Percentiles rank a stretch among this genome's conserved stretches.
Conservation (phyloP, 2,888 invertebrate genomes). For the Anaspis maculata region DNA sequence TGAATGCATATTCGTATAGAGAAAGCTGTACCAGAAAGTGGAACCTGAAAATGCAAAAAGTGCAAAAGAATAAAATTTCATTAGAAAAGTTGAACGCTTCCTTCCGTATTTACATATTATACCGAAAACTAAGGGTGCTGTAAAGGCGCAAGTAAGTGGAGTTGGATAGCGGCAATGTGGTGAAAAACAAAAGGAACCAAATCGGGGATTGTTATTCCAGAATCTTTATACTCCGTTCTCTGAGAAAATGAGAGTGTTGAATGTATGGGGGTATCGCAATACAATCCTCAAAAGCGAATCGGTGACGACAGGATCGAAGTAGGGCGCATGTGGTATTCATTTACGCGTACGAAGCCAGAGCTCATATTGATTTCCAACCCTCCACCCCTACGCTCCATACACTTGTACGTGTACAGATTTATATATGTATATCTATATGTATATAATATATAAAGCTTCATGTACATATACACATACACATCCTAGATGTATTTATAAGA, state of each 20-base stretch:
- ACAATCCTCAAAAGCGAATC: constrained; percentile 26
- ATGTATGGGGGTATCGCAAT: constrained; percentile 19
- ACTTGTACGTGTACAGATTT: constrained; percentile 26
- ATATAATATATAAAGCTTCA: no score
- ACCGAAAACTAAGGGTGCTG: constrained; percentile 7
- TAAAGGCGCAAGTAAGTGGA: constrained; percentile 11
- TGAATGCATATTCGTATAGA: no score
- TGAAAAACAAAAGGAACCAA: constrained; percentile 13
- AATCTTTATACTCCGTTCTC: constrained; percentile 17
- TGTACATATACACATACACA: constrained; percentile 23
- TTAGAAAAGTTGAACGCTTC: constrained; percentile 12
- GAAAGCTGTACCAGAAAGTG: constrained; percentile 1
- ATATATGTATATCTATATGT: no score
- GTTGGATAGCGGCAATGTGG: constrained; percentile 9
- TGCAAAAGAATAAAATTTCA: constrained; percentile 9
- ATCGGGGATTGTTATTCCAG: constrained; percentile 17
- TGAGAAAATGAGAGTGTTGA: constrained; percentile 21
- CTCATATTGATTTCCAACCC: constrained; percentile 31
- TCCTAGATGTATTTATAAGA: constrained; percentile 21
- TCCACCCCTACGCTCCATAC: constrained; percentile 21
- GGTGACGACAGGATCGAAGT: constrained; percentile 27
- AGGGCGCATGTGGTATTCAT: constrained; percentile 35
- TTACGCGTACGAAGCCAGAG: constrained; percentile 33
- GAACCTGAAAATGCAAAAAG: constrained; percentile 5
- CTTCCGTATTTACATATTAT: constrained; percentile 8